These are phyloP conservation scores for Buphagus erythrorhynchus DNA, from an alignment of 2,797 vertebrate genomes.

Conservation along the genomic window DNA sequence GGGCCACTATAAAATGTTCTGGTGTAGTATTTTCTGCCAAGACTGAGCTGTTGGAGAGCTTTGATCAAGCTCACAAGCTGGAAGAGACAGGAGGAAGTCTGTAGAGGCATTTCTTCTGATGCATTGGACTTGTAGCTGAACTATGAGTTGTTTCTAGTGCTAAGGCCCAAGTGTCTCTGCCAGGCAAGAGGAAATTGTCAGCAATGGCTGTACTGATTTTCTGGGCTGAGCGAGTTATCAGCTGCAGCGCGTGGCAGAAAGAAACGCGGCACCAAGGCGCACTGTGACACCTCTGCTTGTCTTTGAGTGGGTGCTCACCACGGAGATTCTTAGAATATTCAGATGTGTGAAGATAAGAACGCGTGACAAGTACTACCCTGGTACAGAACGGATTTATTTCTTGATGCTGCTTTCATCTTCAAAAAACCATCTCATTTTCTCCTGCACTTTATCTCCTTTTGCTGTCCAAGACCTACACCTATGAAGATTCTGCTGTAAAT, in stretches of 20 bases:
- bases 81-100: not conserved
- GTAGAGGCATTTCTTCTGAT: not conserved
- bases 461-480: not conserved
- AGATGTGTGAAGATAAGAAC: not conserved
- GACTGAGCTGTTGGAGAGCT: not conserved
- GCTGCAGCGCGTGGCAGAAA: rapidly evolving
- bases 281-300: not conserved
- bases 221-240: not conserved
- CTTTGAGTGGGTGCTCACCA: not conserved
- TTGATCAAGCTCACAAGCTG: not conserved
- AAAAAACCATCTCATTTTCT: not conserved
- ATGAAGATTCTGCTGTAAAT: not conserved
- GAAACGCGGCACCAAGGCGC: rapidly evolving
- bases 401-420: not conserved
- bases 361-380: not conserved
- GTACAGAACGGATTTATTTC: not conserved
- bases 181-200: not conserved
- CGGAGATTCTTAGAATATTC: slow-evolving; percentile 13
- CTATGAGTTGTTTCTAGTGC: not conserved
- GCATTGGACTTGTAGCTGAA: not conserved
- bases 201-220: not conserved
- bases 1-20: not conserved
- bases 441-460: not conserved
- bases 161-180: not conserved
- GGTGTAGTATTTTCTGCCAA: not conserved